Evolutionary conservation across 2,113 vertebrate genomes (phyloP), one percentile per base, ranked within the genome.

Genomic region (Callipepla californica): DNA sequence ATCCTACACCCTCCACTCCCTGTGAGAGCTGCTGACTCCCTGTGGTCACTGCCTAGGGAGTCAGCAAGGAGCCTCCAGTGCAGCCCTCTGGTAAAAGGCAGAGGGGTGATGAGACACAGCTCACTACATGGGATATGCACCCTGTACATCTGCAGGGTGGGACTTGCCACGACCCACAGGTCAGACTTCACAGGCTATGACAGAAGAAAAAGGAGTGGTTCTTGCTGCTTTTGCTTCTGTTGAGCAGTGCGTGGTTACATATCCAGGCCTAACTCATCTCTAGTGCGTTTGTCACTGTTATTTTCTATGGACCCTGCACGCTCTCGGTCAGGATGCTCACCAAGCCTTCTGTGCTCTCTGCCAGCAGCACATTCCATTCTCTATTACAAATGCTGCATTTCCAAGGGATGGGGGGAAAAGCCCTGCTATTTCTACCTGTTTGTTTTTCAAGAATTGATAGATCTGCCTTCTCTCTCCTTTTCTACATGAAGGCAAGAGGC

Each of bases 321-420:
- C 69, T 77, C 38, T 85, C 1, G 0, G 28, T 62, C 25, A 3
- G 1, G 72, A 83, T 72, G 75, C 34, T 90, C 84, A 85, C 26
- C 76, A 69, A 74, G 19, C 51, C 45, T 65, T 65, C 76, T 5
- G 7, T 28, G 44, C 11, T 42, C 15, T 19, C 32, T 66, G 85
- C 79, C 93, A 94, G 70, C 13, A 55, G 73, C 57, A 78, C 85
- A 95, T 88, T 95, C 93, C 91, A 86, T 91, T 90, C 87, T 75
- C 87, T 91, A 90, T 88, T 95, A 75, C 44, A 90, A 80, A 72
- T 21, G 42, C 10, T 1, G 1, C 22, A 22, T 42, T 85, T 82
- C 68, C 47, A 77, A 32, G 7, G 28, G 25, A 80, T 0, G 1
- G 10, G 8, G 9, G 2, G 6, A 15, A 32, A 47, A 67, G 1